Conservation (phyloP, 2,113 vertebrate genomes). For the Rhombomys opimus region DNA sequence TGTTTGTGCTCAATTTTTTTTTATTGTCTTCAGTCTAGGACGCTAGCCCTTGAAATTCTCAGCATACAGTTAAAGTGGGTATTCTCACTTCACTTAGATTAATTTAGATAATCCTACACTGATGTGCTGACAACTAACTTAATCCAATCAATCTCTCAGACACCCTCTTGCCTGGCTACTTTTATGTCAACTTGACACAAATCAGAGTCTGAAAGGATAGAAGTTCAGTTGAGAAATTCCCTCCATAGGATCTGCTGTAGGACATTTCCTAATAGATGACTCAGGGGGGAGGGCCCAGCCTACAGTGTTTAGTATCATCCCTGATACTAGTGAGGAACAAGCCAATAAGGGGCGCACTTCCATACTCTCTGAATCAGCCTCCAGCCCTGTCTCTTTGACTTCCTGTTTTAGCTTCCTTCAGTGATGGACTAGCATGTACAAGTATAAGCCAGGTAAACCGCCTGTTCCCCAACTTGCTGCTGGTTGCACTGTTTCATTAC, state of each 20-base stretch:
- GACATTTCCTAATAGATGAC: background rate
- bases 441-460: background rate
- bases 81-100: background rate
- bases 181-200: background rate
- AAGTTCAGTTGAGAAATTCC: background rate
- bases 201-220: background rate
- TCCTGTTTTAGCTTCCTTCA: background rate
- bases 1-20: background rate
- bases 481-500: background rate
- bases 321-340: background rate
- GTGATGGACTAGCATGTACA: background rate
- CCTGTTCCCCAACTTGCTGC: background rate
- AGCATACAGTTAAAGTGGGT: background rate
- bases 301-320: background rate
- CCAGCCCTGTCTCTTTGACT: background rate
- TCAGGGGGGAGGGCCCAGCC: background rate
- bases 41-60: no score
- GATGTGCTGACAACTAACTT: background rate
- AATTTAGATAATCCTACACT: background rate
- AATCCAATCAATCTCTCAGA: background rate
- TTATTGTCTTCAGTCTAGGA: background rate
- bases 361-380: background rate
- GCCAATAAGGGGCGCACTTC: background rate
- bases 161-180: no score
- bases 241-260: background rate